A percentile compares a stretch with the other conserved stretches of the same genome.
Conservation (phyloP, 23 tunicate genomes). For the Trididemnum clinides region DNA sequence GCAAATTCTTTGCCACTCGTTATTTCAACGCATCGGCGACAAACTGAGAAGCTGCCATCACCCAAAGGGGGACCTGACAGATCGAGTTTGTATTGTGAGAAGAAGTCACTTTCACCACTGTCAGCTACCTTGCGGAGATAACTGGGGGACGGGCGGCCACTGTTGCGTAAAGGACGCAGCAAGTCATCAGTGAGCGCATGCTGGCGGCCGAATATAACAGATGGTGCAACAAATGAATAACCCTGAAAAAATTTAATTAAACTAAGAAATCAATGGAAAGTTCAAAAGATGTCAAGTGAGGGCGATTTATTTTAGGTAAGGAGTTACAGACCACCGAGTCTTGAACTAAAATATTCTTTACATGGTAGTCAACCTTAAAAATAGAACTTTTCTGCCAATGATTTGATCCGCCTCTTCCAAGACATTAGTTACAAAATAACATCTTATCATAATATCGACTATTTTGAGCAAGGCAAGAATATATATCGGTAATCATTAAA, state of each 20-base stretch:
- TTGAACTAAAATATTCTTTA: too few relatives aligned
- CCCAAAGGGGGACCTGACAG: constrained; percentile 65
- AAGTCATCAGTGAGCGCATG: constrained; percentile 81
- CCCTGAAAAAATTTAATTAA: constrained; percentile 75
- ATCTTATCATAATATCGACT: too few relatives aligned
- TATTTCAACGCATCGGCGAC: constrained; percentile 69
- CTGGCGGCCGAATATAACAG: constrained; percentile 80
- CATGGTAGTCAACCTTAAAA: too few relatives aligned
- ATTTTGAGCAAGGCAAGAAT: too few relatives aligned
- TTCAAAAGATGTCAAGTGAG: too few relatives aligned
- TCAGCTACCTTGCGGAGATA: constrained; percentile 9
- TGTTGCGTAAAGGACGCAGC: constrained; percentile 33
- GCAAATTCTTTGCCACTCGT: constrained; percentile 78
- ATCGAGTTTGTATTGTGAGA: constrained; percentile 54
- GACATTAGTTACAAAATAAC: too few relatives aligned
- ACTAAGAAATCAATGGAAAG: too few relatives aligned
- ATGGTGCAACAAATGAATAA: constrained; percentile 87
- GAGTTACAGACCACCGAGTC: too few relatives aligned
- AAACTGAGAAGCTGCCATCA: constrained; percentile 90
- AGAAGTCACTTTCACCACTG: constrained; percentile 62
- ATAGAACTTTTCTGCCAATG: too few relatives aligned
- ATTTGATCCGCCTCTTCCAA: too few relatives aligned
- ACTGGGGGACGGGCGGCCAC: constrained; percentile 52
- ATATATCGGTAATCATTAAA: too few relatives aligned
- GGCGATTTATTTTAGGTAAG: too few relatives aligned